A percentile compares a stretch with the other conserved stretches of the same genome.
These are phyloP conservation scores for Liposcelis brunnea DNA, from an alignment of 2,888 invertebrate species.

Conservation along the genomic window DNA sequence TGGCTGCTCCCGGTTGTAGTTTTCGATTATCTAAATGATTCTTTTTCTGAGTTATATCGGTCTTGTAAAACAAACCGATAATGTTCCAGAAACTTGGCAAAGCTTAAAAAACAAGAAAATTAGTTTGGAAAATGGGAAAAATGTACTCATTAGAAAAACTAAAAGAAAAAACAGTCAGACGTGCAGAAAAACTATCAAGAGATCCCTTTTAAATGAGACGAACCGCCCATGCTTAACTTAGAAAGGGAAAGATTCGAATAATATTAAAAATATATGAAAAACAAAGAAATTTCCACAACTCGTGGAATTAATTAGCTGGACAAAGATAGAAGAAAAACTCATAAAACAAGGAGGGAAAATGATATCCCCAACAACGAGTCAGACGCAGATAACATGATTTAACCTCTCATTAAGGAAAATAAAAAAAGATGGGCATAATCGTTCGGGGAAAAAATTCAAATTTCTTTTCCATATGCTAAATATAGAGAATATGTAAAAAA, in stretches of 20 bases:
- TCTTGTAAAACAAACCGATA: too few relatives aligned
- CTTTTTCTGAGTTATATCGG: too few relatives aligned
- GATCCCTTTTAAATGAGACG: neutral
- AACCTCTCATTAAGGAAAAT: constrained; percentile 6
- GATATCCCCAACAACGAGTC: neutral
- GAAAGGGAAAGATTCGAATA: too few relatives aligned
- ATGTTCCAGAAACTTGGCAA: neutral
- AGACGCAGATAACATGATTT: neutral
- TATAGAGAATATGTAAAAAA: constrained; percentile 5
- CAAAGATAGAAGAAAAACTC: constrained; percentile 1
- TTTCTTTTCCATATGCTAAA: constrained; percentile 3
- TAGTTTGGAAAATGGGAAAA: constrained; percentile 8
- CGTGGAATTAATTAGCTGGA: constrained; percentile 9
- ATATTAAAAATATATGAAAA: neutral
- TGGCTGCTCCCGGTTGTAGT: too few relatives aligned
- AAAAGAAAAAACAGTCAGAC: constrained; percentile 5
- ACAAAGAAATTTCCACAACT: constrained; percentile 9
- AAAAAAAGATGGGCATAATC: neutral
- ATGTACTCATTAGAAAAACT: constrained; percentile 8
- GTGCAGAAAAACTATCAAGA: constrained; percentile 6
- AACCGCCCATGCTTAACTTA: too few relatives aligned
- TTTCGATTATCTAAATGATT: too few relatives aligned
- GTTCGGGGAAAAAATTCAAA: constrained; percentile 3
- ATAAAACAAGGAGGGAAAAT: neutral
- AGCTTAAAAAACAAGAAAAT: constrained; percentile 5